Base-by-base conservation (phyloP, 2,113 vertebrate species). In the Bettongia penicillata region DNA sequence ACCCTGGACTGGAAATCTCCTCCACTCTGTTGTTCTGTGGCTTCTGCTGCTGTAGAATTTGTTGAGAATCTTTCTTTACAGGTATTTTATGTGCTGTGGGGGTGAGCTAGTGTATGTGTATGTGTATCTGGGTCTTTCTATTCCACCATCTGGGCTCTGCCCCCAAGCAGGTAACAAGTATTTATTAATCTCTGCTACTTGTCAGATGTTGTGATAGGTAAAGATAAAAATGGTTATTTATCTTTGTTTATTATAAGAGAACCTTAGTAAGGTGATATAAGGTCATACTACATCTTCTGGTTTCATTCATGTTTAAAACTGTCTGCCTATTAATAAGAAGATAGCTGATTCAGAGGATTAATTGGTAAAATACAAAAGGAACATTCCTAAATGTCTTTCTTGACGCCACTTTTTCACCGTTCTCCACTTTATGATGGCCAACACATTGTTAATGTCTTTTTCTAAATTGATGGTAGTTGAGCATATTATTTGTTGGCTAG, bases 381-480 rank as follows among this genome's bases (percentile, higher is more conserved):
- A 89, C 93, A 43, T 84, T 90, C 10, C 12, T 48, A 77, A 49
- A 89, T 43, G 25, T 5, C 43, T 55, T 37, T 43, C 37, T 5
- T 68, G 28, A 7, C 1, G 90, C 10, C 24, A 90, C 53, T 51
- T 93, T 93, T 92, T 95, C 92, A 92, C 37, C 77, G 37, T 14
- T 93, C 84, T 51, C 91, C 10, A 47, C 91, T 93, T 90, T 47
- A 50, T 48, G 48, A 31, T 3, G 28, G 43, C 22, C 48, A 90
- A 90, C 48, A 49, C 43, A 90, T 57, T 48, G 94, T 19, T 89
- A 10, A 26, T 91, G 7, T 47, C 3, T 95, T 94, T 96, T 90
- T 94, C 51, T 97, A 26, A 52, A 92, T 53, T 57, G 43, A 90
- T 84, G 91, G 14, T 47, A 89, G 51, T 84, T 93, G 19, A 91